A percentile compares a stretch with the other conserved stretches of the same genome.
These are phyloP conservation scores for Phaonia tiefii DNA, from an alignment of 2,888 invertebrate genomes.

Conservation along the genomic window DNA sequence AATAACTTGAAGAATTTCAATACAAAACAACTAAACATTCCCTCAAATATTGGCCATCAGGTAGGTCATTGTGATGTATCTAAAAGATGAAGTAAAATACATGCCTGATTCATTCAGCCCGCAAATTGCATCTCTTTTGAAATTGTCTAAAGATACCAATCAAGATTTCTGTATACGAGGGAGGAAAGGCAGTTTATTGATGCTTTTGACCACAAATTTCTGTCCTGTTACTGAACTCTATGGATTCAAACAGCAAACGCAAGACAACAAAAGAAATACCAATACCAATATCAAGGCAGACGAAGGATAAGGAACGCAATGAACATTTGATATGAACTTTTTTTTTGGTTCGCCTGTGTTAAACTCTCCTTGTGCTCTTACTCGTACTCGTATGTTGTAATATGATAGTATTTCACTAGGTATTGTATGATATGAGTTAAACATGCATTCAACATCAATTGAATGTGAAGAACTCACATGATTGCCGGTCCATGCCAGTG, in stretches of 20 bases:
- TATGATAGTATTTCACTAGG: slow-evolving; percentile 45
- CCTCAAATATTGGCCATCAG: too few species aligned
- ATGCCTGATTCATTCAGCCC: too few species aligned
- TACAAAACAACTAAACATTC: slow-evolving; percentile 27
- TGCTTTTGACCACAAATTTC: slow-evolving; percentile 26
- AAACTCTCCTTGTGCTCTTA: not conserved
- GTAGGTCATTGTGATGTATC: too few species aligned
- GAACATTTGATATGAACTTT: slow-evolving; percentile 56
- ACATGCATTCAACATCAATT: too few species aligned
- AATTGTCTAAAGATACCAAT: slow-evolving; percentile 6
- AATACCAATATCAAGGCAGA: slow-evolving; percentile 37
- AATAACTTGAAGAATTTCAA: slow-evolving; percentile 29
- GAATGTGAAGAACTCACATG: too few species aligned
- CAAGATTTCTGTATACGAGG: not conserved
- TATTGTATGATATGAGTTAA: too few species aligned
- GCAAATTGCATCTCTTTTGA: too few species aligned
- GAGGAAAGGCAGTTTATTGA: not conserved
- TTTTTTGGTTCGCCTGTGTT: slow-evolving; percentile 20
- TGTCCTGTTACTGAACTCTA: not conserved
- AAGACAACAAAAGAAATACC: not conserved
- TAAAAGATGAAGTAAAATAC: too few species aligned
- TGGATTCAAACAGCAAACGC: too few species aligned
- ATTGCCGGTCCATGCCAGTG: too few species aligned
- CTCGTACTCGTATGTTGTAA: slow-evolving; percentile 35
- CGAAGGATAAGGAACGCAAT: not conserved